These are phyloP conservation scores for Halcyon badia DNA, from an alignment of 2,797 vertebrate species.

Conservation along the genomic window DNA sequence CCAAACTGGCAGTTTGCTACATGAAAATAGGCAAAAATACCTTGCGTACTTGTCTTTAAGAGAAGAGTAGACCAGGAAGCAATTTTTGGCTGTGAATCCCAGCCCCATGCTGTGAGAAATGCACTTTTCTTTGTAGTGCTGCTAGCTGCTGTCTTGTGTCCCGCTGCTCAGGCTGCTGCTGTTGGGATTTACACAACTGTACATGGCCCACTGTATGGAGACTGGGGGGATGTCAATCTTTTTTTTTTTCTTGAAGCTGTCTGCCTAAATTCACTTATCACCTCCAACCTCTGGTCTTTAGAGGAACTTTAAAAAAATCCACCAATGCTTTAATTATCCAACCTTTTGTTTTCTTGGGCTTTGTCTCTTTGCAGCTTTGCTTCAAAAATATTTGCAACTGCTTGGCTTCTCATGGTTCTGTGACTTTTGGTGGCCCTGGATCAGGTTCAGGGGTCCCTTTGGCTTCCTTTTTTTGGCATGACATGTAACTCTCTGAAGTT, in stretches of 20 bases:
- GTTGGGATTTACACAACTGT: rapidly evolving
- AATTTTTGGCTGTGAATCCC: background rate
- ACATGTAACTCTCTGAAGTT: background rate
- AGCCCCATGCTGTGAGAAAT: background rate
- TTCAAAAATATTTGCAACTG: background rate
- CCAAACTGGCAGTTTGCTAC: rapidly evolving
- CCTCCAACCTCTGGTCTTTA: background rate
- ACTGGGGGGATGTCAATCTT: background rate
- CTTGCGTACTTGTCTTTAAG: background rate
- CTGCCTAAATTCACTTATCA: background rate
- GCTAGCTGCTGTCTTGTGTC: background rate
- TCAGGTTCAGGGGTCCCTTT: background rate
- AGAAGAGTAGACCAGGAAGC: background rate
- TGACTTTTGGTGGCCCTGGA: background rate
- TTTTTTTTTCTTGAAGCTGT: background rate
- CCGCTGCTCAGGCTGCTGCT: background rate
- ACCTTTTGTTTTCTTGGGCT: background rate
- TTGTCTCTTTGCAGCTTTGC: background rate
- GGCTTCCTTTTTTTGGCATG: background rate
- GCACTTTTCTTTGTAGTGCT: background rate
- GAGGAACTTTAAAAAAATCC: background rate
- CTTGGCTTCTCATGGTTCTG: background rate
- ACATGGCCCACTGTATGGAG: rapidly evolving
- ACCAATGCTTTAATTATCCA: background rate
- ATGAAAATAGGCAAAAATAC: background rate